phyloP scores from a whole-genome alignment of 2,888 invertebrate genomes.

The Acleris holmiana region DNA sequence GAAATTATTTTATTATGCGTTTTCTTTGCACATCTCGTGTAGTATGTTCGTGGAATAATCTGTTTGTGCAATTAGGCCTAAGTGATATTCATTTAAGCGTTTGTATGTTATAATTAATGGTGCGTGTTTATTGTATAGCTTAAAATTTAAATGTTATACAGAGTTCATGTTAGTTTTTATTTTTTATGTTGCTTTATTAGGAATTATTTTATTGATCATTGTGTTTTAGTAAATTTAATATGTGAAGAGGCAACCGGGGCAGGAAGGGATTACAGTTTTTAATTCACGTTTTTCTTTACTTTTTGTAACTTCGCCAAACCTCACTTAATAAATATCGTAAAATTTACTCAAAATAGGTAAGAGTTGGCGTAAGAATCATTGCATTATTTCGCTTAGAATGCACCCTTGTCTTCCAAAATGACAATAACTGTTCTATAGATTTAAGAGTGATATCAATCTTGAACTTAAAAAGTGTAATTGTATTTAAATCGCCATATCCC shows the following conservation, averaged over 20 bases:
- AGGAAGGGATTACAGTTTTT: constrained; percentile 7
- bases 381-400: constrained; percentile 6
- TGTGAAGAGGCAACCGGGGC: no score
- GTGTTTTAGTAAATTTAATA: no score
- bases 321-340: no score
- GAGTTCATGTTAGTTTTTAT: constrained; percentile 10
- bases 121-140: constrained; percentile 12
- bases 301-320: background rate
- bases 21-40: background rate
- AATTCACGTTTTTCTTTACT: constrained; percentile 10
- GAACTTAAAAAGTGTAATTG: constrained; percentile 28
- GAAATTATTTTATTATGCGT: no score
- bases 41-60: background rate
- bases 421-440: constrained; percentile 36
- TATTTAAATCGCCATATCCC: constrained; percentile 36
- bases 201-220: no score
- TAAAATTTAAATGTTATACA: background rate
- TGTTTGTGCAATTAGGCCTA: constrained; percentile 2
- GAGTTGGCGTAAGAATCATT: background rate
- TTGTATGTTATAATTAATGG: background rate
- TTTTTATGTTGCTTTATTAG: constrained; percentile 6
- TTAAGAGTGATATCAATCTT: constrained; percentile 25
- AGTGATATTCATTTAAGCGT: constrained; percentile 13
- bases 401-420: constrained; percentile 38
- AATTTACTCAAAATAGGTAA: no score